Evolutionary conservation across 2,888 invertebrate species (phyloP).

Genomic region (Athripsodes cinereus): DNA sequence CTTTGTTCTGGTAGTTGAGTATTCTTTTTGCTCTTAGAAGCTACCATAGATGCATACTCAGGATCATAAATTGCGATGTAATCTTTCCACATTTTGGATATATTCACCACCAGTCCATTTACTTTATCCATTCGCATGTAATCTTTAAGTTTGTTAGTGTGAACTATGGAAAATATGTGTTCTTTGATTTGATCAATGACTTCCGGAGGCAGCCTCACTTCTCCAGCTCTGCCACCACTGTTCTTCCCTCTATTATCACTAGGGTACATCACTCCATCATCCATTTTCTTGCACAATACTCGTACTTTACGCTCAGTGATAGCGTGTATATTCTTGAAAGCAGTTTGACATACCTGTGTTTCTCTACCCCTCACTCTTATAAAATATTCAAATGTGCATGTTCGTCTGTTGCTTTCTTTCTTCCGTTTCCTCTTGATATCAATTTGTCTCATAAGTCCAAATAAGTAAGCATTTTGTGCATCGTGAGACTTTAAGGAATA

Average conservation of each 20-base stretch:
- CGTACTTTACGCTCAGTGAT: constrained; percentile 52
- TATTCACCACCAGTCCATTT: constrained; percentile 51
- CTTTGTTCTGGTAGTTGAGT: constrained; percentile 4
- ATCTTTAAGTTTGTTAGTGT: constrained; percentile 48
- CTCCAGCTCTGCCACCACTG: constrained; percentile 47
- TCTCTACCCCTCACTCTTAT: constrained; percentile 50
- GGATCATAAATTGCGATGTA: constrained; percentile 52
- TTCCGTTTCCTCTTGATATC: constrained; percentile 53
- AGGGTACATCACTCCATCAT: constrained; percentile 53
- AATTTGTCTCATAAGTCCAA: constrained; percentile 52
- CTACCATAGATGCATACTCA: constrained; percentile 45
- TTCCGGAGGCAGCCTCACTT: constrained; percentile 46
- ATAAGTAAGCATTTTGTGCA: constrained; percentile 54
- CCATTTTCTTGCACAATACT: constrained; percentile 53
- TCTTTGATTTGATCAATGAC: constrained; percentile 50
- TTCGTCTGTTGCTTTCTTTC: constrained; percentile 47
- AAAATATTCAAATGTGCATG: constrained; percentile 53
- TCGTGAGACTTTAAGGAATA: constrained; percentile 53
- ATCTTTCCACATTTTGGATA: constrained; percentile 54
- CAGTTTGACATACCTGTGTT: constrained; percentile 53
- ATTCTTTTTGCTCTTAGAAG: constrained; percentile 42
- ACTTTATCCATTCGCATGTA: constrained; percentile 50
- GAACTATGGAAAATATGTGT: constrained; percentile 50
- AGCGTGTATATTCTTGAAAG: constrained; percentile 54
- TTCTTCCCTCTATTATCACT: constrained; percentile 52